Conservation (phyloP, 2,888 invertebrate genomes). For the Drosophila peninsularis region DNA sequence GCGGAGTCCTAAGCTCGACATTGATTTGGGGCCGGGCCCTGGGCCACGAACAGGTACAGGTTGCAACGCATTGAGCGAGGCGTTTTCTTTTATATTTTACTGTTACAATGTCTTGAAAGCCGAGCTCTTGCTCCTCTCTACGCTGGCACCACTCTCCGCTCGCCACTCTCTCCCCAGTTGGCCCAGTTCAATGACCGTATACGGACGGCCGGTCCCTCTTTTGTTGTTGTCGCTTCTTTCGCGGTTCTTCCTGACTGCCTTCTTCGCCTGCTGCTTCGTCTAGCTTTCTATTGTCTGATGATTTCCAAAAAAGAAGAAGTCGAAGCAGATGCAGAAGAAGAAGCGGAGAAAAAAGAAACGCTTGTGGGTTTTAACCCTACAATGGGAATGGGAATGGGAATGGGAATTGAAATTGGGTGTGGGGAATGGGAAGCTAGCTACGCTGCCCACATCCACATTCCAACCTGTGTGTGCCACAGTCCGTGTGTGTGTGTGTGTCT, state of each 20-base stretch:
- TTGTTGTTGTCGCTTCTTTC: conserved; percentile 74
- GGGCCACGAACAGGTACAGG: conserved; percentile 37
- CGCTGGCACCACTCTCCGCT: conserved; percentile 7
- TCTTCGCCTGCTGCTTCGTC: conserved; percentile 74
- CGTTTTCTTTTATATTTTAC: conserved; percentile 57
- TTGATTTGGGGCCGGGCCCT: conserved; percentile 29
- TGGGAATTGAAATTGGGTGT: conserved; percentile 42
- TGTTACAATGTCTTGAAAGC: conserved; percentile 69
- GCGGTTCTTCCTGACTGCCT: conserved; percentile 77
- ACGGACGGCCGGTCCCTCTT: conserved; percentile 59
- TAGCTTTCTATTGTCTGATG: conserved; percentile 79
- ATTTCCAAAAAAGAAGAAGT: conserved; percentile 68
- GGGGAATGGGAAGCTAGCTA: conserved; percentile 44
- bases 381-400: conserved; percentile 40
- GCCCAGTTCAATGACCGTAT: conserved; percentile 72
- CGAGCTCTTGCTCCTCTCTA: conserved; percentile 50
- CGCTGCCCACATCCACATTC: conserved; percentile 64
- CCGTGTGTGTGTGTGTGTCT: conserved; percentile 32
- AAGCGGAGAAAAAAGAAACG: conserved; percentile 48
- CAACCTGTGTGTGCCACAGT: conserved; percentile 40
- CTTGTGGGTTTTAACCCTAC: conserved; percentile 79
- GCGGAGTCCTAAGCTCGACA: conserved; percentile 43
- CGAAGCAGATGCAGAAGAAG: conserved; percentile 10
- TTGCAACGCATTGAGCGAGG: conserved; percentile 48
- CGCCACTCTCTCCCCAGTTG: conserved; percentile 15